Base-by-base conservation (phyloP, 2,888 invertebrate genomes). In the Agrypnus murinus region DNA sequence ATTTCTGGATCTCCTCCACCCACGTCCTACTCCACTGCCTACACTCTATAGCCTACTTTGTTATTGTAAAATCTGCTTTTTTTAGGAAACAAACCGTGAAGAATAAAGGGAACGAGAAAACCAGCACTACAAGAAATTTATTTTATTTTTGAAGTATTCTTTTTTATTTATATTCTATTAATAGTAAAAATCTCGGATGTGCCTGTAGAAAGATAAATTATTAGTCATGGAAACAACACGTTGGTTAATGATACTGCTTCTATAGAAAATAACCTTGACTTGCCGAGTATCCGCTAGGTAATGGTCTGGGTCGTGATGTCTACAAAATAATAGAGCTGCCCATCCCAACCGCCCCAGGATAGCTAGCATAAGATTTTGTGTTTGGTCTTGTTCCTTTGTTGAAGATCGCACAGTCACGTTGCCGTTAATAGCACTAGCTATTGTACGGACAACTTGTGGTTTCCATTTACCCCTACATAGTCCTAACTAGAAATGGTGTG, bases 261-360 rank as follows among this genome's bases (percentile, higher is more conserved):
- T 25, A 25, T 25, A 25, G 55, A 59, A 65, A 53, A 62, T 67
- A 77, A 75, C 77, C 77, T 77, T 77, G 77, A 77, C 72, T 74
- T 72, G 74, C 71, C 69, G 71, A 71, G 71, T 32, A 74, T 64
- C 66, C 58, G 72, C 69, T 65, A 69, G 69, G 71, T 77, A 77
- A 77, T 77, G 76, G 76, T 74, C 69, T 73, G 74, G 64, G 74
- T 77, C 77, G 73, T 75, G 76, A 74, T 75, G 75, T 74, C 55
- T 66, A 70, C 71, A 67, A 25, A 68, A 72, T 76, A 73, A 73
- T 72, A 63, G 74, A 71, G 69, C 72, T 74, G 74, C 71, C 75
- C 74, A 75, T 75, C 72, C 72, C 68, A 67, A 73, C 65, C 67
- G 73, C 75, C 74, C 68, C 72, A 60, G 72, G 77, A 72, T 69